Conservation (phyloP, 1,140 invertebrate genomes). For the Brachionus rotundiformis region DNA sequence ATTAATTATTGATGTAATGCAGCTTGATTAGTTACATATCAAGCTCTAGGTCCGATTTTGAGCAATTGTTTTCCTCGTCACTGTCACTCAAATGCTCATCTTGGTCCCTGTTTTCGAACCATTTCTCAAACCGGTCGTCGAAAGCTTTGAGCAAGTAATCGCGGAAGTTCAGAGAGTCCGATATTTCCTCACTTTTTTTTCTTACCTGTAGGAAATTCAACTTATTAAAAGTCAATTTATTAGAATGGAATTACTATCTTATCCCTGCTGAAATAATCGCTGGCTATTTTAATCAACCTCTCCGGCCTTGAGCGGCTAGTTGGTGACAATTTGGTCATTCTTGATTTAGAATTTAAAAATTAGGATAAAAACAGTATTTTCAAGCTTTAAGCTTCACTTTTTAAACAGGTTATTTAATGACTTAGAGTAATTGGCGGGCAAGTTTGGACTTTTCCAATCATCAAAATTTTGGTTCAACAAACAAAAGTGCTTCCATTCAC, state of each 20-base stretch:
- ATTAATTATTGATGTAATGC: not conserved
- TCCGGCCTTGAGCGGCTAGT: not conserved
- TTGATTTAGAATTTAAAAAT: too few species aligned
- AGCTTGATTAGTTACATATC: not conserved
- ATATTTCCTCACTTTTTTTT: constrained; percentile 12
- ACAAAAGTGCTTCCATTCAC: constrained; percentile 24
- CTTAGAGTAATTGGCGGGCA: constrained; percentile 33
- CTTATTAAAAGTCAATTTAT: too few species aligned
- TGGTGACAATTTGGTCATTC: constrained; percentile 36
- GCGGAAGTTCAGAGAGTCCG: not conserved
- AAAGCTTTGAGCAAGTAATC: not conserved
- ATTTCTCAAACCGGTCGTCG: not conserved
- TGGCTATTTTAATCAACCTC: constrained; percentile 19
- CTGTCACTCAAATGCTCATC: constrained; percentile 32
- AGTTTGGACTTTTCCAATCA: constrained; percentile 17
- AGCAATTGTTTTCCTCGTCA: constrained; percentile 30
- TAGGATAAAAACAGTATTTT: too few species aligned
- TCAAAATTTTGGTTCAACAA: constrained; percentile 18
- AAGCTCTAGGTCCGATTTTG: constrained; percentile 15
- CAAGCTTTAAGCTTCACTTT: too few species aligned
- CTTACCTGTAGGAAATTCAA: not conserved
- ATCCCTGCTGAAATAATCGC: constrained; percentile 15
- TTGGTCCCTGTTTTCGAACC: not conserved
- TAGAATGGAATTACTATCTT: constrained; percentile 20
- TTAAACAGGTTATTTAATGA: constrained; percentile 40